phyloP scores from a whole-genome alignment of 2,888 invertebrate species.

The Steinernema hermaphroditum region DNA sequence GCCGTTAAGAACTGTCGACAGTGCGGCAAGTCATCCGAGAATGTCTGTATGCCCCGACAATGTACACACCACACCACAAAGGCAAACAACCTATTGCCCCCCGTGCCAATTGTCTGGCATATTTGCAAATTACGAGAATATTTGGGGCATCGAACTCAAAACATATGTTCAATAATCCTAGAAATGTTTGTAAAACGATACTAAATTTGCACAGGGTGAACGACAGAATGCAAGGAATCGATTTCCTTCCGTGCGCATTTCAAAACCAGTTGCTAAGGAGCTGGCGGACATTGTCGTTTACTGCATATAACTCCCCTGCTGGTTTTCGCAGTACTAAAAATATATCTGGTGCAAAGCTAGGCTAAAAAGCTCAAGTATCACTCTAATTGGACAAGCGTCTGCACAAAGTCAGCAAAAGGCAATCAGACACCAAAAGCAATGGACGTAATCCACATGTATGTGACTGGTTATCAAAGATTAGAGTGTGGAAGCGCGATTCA shows the following conservation, averaged over 20 bases:
- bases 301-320: neutral
- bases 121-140: no score
- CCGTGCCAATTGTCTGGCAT: neutral
- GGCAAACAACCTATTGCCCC: slow-evolving; percentile 6
- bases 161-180: neutral
- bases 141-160: neutral
- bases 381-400: no score
- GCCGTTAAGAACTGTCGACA: neutral
- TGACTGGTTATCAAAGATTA: no score
- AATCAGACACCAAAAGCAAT: no score
- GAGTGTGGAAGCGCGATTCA: no score
- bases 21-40: slow-evolving; percentile 28
- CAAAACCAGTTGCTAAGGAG: slow-evolving; percentile 28
- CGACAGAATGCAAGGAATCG: slow-evolving; percentile 12
- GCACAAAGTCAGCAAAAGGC: no score
- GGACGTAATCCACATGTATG: no score
- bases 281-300: slow-evolving; percentile 6
- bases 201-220: neutral
- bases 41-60: slow-evolving; percentile 27
- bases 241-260: neutral
- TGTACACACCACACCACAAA: slow-evolving; percentile 25
- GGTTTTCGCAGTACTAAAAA: no score
- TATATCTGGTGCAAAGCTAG: no score
- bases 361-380: no score
- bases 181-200: neutral